Conservation (phyloP, 2,888 invertebrate genomes). For the Eupithecia pulchellata region DNA sequence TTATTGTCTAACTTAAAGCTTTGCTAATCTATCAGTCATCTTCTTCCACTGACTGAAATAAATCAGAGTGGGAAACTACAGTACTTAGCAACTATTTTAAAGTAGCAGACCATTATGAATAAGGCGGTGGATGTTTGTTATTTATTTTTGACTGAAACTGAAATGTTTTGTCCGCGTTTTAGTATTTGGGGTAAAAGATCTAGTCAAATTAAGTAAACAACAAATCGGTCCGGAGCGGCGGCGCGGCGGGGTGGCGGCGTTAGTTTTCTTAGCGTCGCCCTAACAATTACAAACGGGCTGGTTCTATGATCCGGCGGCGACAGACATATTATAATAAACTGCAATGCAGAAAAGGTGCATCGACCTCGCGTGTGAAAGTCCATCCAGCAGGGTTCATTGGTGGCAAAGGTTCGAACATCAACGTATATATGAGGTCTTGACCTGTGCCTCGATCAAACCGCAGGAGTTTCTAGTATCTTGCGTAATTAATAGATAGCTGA, state of each 20-base stretch:
- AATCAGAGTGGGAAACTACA: no score
- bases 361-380: conserved; percentile 37
- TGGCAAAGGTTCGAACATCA: conserved; percentile 40
- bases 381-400: conserved; percentile 32
- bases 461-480: conserved; percentile 28
- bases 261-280: neutral
- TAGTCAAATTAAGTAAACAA: neutral
- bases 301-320: neutral
- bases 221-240: no score
- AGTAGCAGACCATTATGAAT: no score
- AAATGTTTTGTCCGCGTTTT: neutral
- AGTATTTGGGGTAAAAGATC: no score
- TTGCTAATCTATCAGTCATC: no score
- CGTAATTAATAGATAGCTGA: conserved; percentile 32
- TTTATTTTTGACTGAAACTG: neutral
- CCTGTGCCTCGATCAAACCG: conserved; percentile 28
- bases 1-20: no score
- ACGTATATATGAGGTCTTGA: conserved; percentile 33
- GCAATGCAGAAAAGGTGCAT: conserved; percentile 31
- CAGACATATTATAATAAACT: conserved; percentile 14
- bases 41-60: no score
- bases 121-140: no score
- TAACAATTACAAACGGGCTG: neutral
- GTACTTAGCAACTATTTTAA: no score
- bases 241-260: no score